A percentile compares a stretch with the other conserved stretches of the same genome.
phyloP scores from a whole-genome alignment of 30 jellyfish, hydroid and myxozoan genomes.

The Aurelia aurita region DNA sequence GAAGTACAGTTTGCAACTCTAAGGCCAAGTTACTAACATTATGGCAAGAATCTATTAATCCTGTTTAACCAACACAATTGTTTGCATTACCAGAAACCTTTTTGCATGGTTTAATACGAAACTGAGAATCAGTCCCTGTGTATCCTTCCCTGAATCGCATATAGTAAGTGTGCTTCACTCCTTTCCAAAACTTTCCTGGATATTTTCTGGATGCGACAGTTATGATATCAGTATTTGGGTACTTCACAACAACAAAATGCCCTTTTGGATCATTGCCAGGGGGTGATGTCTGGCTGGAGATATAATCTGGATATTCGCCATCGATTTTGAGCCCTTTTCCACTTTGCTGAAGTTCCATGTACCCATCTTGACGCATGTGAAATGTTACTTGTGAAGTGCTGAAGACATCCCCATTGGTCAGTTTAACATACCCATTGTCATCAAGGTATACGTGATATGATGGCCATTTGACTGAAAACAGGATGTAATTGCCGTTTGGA shows the following conservation, averaged over 20 bases:
- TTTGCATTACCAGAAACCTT: no score
- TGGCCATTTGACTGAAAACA: conserved; percentile 3
- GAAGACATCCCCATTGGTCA: not conserved
- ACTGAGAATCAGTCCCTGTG: no score
- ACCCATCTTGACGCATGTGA: not conserved
- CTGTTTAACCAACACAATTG: no score
- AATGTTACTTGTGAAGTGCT: not conserved
- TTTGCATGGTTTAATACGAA: no score
- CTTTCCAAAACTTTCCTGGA: not conserved
- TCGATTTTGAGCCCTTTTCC: not conserved
- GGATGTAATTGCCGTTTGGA: no score
- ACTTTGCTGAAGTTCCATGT: not conserved
- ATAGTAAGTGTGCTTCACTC: no score
- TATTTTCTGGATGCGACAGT: not conserved
- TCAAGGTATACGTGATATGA: not conserved
- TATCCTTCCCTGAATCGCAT: no score
- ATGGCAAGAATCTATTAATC: no score
- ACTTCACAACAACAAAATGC: conserved; percentile 3
- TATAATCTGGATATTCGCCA: not conserved
- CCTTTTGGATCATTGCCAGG: not conserved
- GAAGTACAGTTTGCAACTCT: no score
- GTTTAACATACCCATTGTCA: not conserved
- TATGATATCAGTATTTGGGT: not conserved
- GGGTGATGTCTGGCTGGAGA: not conserved
- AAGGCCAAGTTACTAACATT: no score